phyloP scores from a whole-genome alignment of 2,888 invertebrate genomes.

The Chorisops tibialis region DNA sequence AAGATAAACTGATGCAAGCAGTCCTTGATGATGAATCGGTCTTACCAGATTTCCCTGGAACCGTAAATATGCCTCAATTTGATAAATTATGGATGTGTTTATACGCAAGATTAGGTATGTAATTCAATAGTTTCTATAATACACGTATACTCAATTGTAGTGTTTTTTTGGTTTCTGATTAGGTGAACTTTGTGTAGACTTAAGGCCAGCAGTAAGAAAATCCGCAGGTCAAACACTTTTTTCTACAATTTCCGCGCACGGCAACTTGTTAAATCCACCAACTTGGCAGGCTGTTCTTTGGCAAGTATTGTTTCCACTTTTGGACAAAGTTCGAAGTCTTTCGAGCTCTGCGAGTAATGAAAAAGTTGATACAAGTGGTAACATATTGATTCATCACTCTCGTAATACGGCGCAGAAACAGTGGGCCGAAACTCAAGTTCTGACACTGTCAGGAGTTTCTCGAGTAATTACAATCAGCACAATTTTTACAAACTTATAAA shows the following conservation, averaged over 20 bases:
- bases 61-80: slow-evolving; percentile 79
- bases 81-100: slow-evolving; percentile 96
- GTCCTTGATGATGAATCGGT: slow-evolving; percentile 71
- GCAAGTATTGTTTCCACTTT: slow-evolving; percentile 92
- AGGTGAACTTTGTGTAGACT: slow-evolving; percentile 90
- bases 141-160: not conserved
- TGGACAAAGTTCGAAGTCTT: slow-evolving; percentile 80
- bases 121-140: not conserved
- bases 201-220: slow-evolving; percentile 92
- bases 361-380: slow-evolving; percentile 81
- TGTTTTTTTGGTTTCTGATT: slow-evolving; percentile 15
- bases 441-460: slow-evolving; percentile 87
- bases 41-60: slow-evolving; percentile 79
- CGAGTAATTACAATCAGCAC: slow-evolving; percentile 56
- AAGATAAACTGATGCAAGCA: slow-evolving; percentile 74
- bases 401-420: slow-evolving; percentile 98
- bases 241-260: slow-evolving; percentile 95
- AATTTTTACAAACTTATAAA: not conserved
- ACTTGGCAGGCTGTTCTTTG: slow-evolving; percentile 94
- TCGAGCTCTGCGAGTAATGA: slow-evolving; percentile 65
- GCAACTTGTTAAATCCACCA: slow-evolving; percentile 76
- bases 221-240: slow-evolving; percentile 97
- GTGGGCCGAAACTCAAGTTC: slow-evolving; percentile 96
- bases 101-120: slow-evolving; percentile 73
- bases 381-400: slow-evolving; percentile 96